Base-by-base conservation (phyloP, 2,797 vertebrate species). In the Sciurus vulgaris region DNA sequence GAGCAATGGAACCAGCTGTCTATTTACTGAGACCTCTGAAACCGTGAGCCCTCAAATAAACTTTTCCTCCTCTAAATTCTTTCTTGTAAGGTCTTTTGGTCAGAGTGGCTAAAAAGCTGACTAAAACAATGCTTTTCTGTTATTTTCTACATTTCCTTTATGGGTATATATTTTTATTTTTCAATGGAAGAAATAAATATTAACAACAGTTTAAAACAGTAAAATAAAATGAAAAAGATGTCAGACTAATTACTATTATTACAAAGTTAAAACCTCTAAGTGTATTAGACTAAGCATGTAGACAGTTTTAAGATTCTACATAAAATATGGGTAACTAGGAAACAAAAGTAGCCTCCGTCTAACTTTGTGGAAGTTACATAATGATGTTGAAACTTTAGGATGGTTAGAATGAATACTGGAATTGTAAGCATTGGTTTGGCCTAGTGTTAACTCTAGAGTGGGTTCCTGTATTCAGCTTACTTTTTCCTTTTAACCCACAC, bases 241-340 rank as follows among this genome's bases (percentile, higher is more conserved):
- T 54, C 63, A 95, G 59, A 38, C 83, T 69, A 41, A 12, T 72
- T 78, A 83, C 56, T 83, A 41, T 82, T 89, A 86, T 73, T 28
- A 84, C 15, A 87, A 87, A 93, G n/a, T 92, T 35, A 73, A 74
- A 95, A 86, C 33, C 33, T 91, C 89, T 91, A 82, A 61, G 26
- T 20, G 33, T 49, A 26, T 41, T 51, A 87, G 20, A 91, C 26
- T 26, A 89, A 61, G 3, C 7, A 63, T 81, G 4, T 95, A 69
- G 24, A 26, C 30, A 61, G 28, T 76, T 85, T 72, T 24, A 51
- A 88, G 69, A 91, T 90, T 96, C 65, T 67, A 72, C 77, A 79
- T 61, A 93, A 91, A 76, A 51, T 79, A 81, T 44, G 13, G 56
- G 51, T 41, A 74, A 67, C 20, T 41, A 61, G 24, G 51, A 83